Evolutionary conservation across 2,888 invertebrate genomes (phyloP).

Genomic region (Norana najaformis): DNA sequence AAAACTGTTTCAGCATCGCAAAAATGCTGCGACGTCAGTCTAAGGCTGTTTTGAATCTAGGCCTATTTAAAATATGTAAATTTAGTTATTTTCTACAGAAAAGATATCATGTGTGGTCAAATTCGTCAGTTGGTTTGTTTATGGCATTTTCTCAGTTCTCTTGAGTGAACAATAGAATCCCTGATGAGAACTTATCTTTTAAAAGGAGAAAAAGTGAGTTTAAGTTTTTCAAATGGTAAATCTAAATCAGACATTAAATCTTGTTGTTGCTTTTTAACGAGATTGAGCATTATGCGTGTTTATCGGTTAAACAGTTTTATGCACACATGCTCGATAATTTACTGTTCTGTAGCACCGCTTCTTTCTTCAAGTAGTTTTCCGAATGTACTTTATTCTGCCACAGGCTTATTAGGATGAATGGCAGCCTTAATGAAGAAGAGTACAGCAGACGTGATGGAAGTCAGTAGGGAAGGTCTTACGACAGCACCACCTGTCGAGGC

Average conservation of each 20-base stretch:
- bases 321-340: too few relatives aligned
- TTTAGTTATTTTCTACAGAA: too few relatives aligned
- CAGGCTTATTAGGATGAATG: slow-evolving; percentile 5
- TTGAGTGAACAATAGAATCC: background rate
- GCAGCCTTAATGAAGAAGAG: background rate
- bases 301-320: too few relatives aligned
- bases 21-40: background rate
- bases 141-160: background rate
- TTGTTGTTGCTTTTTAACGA: background rate
- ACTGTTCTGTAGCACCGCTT: too few relatives aligned
- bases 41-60: background rate
- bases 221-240: background rate
- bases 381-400: background rate
- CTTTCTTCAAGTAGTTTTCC: background rate
- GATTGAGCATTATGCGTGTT: too few relatives aligned
- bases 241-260: too few relatives aligned
- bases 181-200: background rate
- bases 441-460: background rate
- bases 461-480: background rate
- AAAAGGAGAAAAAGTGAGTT: background rate
- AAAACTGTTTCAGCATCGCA: background rate
- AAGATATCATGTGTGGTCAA: too few relatives aligned
- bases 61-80: background rate
- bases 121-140: background rate
- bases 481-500: background rate